These are phyloP conservation scores for Esperia sulphurella DNA, from an alignment of 2,888 invertebrate genomes.

Conservation along the genomic window DNA sequence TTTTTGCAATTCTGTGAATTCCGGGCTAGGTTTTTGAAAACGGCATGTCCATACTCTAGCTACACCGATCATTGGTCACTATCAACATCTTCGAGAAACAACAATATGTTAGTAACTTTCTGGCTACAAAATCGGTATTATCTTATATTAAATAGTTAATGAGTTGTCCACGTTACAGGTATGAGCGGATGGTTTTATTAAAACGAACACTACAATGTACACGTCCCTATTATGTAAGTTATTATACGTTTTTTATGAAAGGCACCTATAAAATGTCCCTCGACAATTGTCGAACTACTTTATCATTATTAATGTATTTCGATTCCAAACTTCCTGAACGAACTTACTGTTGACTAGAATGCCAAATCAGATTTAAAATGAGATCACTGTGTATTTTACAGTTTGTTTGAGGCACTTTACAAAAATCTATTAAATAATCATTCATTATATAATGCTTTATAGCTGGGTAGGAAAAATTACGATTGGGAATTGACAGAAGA, in stretches of 20 bases:
- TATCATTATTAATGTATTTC: constrained; percentile 47
- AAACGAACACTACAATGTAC: constrained; percentile 67
- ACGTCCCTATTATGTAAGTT: constrained; percentile 53
- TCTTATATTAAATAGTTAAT: constrained; percentile 31
- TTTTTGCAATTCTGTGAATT: too few relatives aligned
- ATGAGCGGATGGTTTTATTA: constrained; percentile 69
- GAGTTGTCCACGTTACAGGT: constrained; percentile 40
- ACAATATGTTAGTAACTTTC: constrained; percentile 8
- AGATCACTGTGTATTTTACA: constrained; percentile 1
- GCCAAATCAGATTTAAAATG: constrained; percentile 3
- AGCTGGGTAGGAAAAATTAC: too few relatives aligned
- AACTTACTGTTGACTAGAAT: not conserved
- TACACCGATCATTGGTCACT: too few relatives aligned
- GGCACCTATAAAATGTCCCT: constrained; percentile 75
- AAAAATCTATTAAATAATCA: not conserved
- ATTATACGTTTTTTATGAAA: constrained; percentile 63
- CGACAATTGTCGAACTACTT: constrained; percentile 60
- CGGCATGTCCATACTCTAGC: too few relatives aligned
- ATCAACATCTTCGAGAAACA: too few relatives aligned
- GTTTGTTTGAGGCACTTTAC: not conserved
- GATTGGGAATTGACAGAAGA: too few relatives aligned
- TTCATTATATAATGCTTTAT: too few relatives aligned
- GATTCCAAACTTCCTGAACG: constrained; percentile 31
- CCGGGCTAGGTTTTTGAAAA: too few relatives aligned
- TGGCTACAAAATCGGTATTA: constrained; percentile 27